Conservation (phyloP, 2,888 invertebrate species). For the Drosophila anceps region DNA sequence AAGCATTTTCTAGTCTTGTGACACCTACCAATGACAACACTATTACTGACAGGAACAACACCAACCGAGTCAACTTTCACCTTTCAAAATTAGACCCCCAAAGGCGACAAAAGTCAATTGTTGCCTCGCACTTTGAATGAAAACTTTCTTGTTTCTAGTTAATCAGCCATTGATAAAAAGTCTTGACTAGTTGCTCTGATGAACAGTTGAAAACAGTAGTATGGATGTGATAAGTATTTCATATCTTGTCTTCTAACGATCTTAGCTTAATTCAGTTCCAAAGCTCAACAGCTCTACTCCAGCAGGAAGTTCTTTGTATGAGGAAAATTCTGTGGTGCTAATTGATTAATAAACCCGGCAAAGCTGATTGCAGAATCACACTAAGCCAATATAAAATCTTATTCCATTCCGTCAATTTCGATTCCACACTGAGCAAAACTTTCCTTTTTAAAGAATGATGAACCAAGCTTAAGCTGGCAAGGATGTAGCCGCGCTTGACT, state of each 20-base stretch:
- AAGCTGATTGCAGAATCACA: too few species aligned
- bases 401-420: not conserved
- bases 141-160: not conserved
- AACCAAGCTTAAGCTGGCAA: not conserved
- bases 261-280: too few species aligned
- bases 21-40: not conserved
- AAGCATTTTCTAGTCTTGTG: not conserved
- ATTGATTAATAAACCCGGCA: too few species aligned
- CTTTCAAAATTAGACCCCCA: not conserved
- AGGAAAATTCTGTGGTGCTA: not conserved
- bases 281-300: too few species aligned
- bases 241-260: too few species aligned
- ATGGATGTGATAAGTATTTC: not conserved
- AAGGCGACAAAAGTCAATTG: not conserved
- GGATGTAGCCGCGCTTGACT: not conserved
- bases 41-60: not conserved
- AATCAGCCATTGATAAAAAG: not conserved
- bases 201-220: not conserved
- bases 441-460: not conserved
- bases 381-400: not conserved
- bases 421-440: not conserved
- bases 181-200: too few species aligned
- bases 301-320: not conserved
- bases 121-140: not conserved
- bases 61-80: not conserved